A percentile compares a stretch with the other conserved stretches of the same genome.
Evolutionary conservation across 2,888 invertebrate species (phyloP).

Genomic region (Odontocerum albicorne): DNA sequence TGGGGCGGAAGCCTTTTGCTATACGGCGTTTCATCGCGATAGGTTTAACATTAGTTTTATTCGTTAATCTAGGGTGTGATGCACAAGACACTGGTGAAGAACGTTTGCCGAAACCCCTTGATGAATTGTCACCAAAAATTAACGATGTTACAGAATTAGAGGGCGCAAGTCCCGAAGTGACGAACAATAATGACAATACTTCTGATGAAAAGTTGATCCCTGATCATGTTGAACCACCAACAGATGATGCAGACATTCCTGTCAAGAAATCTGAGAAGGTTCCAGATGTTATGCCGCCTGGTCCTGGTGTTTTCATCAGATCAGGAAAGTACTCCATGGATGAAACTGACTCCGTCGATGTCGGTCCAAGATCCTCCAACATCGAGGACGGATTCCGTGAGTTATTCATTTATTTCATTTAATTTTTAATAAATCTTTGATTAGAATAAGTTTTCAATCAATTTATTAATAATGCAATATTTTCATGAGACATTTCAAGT

Average conservation of each 20-base stretch:
- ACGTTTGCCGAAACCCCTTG: not conserved
- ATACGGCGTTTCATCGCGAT: slow-evolving; percentile 2
- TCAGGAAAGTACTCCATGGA: too few relatives aligned
- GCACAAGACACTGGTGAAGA: slow-evolving; percentile 14
- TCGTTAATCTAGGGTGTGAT: slow-evolving; percentile 18
- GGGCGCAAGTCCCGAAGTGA: not conserved
- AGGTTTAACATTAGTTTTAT: slow-evolving; percentile 14
- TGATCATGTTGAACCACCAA: slow-evolving; percentile 9
- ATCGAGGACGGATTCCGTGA: slow-evolving; percentile 17
- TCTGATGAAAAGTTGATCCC: slow-evolving; percentile 3
- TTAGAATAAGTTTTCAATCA: too few relatives aligned
- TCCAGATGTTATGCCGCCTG: slow-evolving; percentile 1
- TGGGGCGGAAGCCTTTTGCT: slow-evolving; percentile 24
- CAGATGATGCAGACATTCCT: too few relatives aligned
- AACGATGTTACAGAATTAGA: not conserved
- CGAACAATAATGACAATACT: not conserved
- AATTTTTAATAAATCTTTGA: too few relatives aligned
- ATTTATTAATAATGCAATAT: too few relatives aligned
- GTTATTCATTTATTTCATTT: not conserved
- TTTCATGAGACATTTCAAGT: too few relatives aligned
- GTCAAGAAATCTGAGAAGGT: slow-evolving; percentile 38
- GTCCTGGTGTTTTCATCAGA: not conserved
- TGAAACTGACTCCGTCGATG: slow-evolving; percentile 38
- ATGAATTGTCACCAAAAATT: slow-evolving; percentile 5
- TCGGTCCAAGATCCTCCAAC: slow-evolving; percentile 38